Evolutionary conservation across 2,113 vertebrate genomes (phyloP), one percentile per base, ranked within the genome.

Genomic region (Pelobates fuscus): DNA sequence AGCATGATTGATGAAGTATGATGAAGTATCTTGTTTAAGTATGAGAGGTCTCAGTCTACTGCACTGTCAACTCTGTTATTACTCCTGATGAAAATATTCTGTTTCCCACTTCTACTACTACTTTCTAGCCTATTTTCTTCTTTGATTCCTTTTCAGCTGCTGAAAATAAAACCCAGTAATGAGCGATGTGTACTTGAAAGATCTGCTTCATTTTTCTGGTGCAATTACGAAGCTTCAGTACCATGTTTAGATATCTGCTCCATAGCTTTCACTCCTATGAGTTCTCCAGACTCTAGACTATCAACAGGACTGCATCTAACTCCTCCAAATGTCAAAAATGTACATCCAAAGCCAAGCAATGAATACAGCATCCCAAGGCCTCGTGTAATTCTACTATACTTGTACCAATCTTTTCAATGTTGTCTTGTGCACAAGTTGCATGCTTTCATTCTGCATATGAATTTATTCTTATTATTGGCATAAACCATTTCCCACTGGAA

Each of bases 241-340:
- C 94, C 94, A 83, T 95, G 89, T 90, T 88, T 95, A 91, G 94
- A 94, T 87, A 93, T 91, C 85, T 94, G 93, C 84, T 96, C 95
- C 80, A 89, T 95, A 87, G 94, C 94, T 61, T 90, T 96, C 87
- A 93, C 92, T 78, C 92, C 93, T 81, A 90, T 93, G 93, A 95
- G 91, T 87, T 94, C 91, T 70, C 90, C 93, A 77, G 93, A 93
- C 79, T 95, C 92, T 88, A 95, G 91, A 91, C 11, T 94, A 6
- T 93, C 92, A 44, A 10, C 87, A 61, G 91, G 92, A 82, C 86
- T 92, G 79, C 90, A 96, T 92, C 94, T 86, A 81, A 71, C 91
- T 76, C 93, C 93, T 86, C 91, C 91, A 67, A 93, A 92, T 85
- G 86, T 92, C 82, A 94, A 94, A 90, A 86, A 86, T 71, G 80